These are phyloP conservation scores for Rhincodon typus DNA, from an alignment of 2,797 vertebrate species.

Conservation along the genomic window DNA sequence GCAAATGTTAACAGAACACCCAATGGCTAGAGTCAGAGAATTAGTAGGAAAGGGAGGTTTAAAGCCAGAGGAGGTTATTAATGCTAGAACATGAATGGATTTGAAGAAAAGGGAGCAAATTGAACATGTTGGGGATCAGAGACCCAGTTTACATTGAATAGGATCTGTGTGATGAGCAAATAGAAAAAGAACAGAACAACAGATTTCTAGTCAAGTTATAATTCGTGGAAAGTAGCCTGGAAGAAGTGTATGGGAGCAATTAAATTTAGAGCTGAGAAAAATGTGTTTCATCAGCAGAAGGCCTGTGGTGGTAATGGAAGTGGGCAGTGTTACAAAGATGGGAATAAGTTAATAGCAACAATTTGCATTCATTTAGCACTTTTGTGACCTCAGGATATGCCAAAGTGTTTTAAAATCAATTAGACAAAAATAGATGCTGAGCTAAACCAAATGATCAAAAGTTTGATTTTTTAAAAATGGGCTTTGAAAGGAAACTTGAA, in stretches of 20 bases:
- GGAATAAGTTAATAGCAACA: not conserved
- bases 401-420: too few species aligned
- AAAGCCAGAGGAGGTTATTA: not conserved
- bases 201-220: not conserved
- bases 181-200: not conserved
- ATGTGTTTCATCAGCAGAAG: not conserved
- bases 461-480: not conserved
- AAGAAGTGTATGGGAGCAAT: not conserved
- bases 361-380: not conserved
- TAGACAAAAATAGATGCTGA: not conserved
- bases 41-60: not conserved
- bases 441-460: not conserved
- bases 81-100: not conserved
- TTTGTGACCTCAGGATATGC: too few species aligned
- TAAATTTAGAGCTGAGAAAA: not conserved
- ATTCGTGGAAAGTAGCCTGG: not conserved
- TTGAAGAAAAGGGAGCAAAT: not conserved
- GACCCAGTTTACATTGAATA: not conserved
- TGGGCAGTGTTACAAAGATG: not conserved
- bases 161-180: not conserved
- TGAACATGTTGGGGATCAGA: not conserved
- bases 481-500: not conserved
- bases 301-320: not conserved
- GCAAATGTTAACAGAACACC: not conserved
- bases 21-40: not conserved